phyloP scores from a whole-genome alignment of 1,140 invertebrate species.

The Ceratitis capitata region DNA sequence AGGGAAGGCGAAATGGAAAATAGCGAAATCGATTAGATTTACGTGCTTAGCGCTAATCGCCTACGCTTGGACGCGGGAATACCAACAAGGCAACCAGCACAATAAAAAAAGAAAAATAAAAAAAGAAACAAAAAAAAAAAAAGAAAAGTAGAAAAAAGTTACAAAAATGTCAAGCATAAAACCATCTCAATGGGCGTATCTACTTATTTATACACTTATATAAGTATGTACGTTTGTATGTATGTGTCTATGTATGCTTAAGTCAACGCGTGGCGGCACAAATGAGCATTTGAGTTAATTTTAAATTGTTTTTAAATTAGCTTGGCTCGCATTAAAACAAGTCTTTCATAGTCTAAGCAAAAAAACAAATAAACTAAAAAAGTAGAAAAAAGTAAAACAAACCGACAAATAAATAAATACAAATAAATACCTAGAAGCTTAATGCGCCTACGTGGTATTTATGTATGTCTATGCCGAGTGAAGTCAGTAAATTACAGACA shows the following conservation, averaged over 20 bases:
- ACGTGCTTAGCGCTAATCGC: conserved; percentile 11
- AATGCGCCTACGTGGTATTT: not conserved
- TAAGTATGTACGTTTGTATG: not conserved
- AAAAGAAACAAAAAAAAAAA: not conserved
- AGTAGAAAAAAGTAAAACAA: not conserved
- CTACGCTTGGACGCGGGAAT: not conserved
- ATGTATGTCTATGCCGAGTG: too few relatives aligned
- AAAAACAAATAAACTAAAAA: not conserved
- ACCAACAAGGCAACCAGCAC: not conserved
- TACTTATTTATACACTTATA: not conserved
- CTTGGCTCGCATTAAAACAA: conserved; percentile 62
- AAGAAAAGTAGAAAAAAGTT: too few relatives aligned
- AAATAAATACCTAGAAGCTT: not conserved
- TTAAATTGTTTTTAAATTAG: conserved; percentile 64
- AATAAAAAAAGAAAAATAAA: not conserved
- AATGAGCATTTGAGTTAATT: conserved; percentile 61
- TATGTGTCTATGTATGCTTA: not conserved
- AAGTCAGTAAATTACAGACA: not conserved
- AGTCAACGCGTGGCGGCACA: not conserved
- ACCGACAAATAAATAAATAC: not conserved
- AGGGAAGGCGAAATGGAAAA: not conserved
- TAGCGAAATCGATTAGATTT: conserved; percentile 28
- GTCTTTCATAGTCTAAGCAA: not conserved
- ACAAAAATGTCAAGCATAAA: not conserved
- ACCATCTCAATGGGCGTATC: not conserved